Conservation (phyloP, 2,888 invertebrate species). For the Calameuta idolon region DNA sequence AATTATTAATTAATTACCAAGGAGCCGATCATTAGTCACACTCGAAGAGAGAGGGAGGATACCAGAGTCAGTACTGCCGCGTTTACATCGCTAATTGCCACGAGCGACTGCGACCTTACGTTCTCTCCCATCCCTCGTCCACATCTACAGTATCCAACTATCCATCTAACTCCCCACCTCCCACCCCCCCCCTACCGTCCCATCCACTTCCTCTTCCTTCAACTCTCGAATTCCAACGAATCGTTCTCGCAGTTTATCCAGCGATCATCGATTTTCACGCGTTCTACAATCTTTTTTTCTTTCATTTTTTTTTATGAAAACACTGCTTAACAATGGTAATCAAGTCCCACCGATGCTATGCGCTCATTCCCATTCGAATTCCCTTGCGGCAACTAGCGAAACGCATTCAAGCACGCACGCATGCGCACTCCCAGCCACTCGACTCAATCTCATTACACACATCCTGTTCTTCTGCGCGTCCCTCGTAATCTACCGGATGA, state of each 20-base stretch:
- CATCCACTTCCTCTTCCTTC: not conserved
- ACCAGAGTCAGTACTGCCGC: not conserved
- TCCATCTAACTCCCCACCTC: not conserved
- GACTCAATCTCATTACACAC: not conserved
- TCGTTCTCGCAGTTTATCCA: not conserved
- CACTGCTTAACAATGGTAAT: not conserved
- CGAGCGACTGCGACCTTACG: not conserved
- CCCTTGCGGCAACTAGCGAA: not conserved
- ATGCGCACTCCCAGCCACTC: not conserved
- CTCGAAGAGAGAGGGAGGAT: constrained; percentile 8
- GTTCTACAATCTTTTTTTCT: not conserved
- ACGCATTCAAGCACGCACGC: not conserved
- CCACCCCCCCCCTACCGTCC: not conserved
- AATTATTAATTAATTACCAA: constrained; percentile 37
- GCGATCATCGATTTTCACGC: not conserved
- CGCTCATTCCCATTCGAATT: not conserved
- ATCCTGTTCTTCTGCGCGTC: not conserved
- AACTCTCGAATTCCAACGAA: not conserved
- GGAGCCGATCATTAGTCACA: constrained; percentile 5
- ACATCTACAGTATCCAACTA: not conserved
- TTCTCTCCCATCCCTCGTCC: not conserved
- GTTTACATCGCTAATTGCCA: not conserved
- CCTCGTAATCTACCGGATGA: not conserved
- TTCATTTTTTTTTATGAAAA: not conserved
- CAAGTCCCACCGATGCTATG: not conserved